phyloP scores from a whole-genome alignment of 1,140 invertebrate species.

The Brachionus rotundiformis region DNA sequence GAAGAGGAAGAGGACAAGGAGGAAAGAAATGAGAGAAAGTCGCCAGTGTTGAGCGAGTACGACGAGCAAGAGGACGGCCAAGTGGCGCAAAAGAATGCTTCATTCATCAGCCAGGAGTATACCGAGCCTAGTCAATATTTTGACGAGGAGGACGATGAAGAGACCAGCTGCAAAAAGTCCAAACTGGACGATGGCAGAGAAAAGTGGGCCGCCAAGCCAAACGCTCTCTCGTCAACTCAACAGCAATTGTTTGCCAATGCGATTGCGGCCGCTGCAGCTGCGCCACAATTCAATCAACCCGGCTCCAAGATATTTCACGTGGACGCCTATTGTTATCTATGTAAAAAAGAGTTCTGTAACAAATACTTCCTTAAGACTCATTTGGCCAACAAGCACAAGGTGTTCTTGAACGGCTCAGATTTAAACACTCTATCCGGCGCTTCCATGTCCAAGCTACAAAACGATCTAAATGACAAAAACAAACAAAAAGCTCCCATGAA shows the following conservation, averaged over 20 bases:
- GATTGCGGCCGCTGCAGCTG: neutral
- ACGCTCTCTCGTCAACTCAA: neutral
- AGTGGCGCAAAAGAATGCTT: neutral
- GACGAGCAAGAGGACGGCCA: neutral
- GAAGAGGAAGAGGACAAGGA: neutral
- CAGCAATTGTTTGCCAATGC: neutral
- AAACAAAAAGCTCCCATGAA: neutral
- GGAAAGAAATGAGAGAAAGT: neutral
- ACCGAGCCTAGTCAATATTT: neutral
- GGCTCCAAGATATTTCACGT: conserved; percentile 51
- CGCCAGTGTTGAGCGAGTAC: conserved; percentile 16
- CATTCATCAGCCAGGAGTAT: neutral
- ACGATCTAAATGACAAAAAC: conserved; percentile 30
- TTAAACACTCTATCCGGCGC: neutral
- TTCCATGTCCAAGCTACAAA: conserved; percentile 41
- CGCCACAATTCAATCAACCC: neutral
- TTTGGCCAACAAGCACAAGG: conserved; percentile 49
- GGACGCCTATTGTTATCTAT: conserved; percentile 82
- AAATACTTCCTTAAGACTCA: conserved; percentile 62
- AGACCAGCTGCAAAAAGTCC: neutral
- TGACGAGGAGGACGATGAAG: neutral
- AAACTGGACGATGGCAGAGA: neutral
- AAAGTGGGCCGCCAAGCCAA: neutral
- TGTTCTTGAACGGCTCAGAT: conserved; percentile 47
- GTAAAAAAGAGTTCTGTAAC: conserved; percentile 68